Conservation (phyloP, 1,140 invertebrate genomes). For the Ceratina japonica region DNA sequence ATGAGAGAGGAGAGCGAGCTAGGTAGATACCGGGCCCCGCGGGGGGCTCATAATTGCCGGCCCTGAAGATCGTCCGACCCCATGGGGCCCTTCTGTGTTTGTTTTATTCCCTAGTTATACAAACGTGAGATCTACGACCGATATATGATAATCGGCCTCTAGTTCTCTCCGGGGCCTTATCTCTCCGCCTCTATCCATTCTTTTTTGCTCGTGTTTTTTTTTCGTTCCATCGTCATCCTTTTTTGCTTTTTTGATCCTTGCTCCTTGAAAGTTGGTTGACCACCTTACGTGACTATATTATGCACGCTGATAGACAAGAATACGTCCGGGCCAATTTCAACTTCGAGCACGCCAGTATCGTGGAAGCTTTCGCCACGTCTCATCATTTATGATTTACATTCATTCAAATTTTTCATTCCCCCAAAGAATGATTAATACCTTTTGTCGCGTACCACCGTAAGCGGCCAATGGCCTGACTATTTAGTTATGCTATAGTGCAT, state of each 20-base stretch:
- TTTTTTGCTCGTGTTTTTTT: not conserved
- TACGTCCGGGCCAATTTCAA: conserved; percentile 62
- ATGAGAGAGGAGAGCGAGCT: conserved; percentile 55
- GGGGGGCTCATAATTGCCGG: conserved; percentile 79
- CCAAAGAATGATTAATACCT: conserved; percentile 65
- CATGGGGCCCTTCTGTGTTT: conserved; percentile 79
- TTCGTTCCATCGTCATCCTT: not conserved
- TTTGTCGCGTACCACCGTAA: conserved; percentile 47
- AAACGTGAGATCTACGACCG: conserved; percentile 79
- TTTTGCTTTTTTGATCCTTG: not conserved
- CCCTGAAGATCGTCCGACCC: conserved; percentile 77
- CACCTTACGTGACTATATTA: conserved; percentile 55
- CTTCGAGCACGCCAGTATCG: conserved; percentile 8
- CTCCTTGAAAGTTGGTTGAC: conserved; percentile 39
- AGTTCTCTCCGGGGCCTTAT: conserved; percentile 50
- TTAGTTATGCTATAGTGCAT: not conserved
- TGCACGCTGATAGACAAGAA: conserved; percentile 58
- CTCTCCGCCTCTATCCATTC: conserved; percentile 30
- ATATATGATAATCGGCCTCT: conserved; percentile 78
- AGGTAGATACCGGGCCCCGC: conserved; percentile 73
- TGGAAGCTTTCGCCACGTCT: conserved; percentile 76
- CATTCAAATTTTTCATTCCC: conserved; percentile 65
- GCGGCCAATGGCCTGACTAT: not conserved
- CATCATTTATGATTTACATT: conserved; percentile 74
- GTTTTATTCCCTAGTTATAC: conserved; percentile 80